phyloP scores from a whole-genome alignment of 2,888 invertebrate species.

The Acrocyrtus sp. region DNA sequence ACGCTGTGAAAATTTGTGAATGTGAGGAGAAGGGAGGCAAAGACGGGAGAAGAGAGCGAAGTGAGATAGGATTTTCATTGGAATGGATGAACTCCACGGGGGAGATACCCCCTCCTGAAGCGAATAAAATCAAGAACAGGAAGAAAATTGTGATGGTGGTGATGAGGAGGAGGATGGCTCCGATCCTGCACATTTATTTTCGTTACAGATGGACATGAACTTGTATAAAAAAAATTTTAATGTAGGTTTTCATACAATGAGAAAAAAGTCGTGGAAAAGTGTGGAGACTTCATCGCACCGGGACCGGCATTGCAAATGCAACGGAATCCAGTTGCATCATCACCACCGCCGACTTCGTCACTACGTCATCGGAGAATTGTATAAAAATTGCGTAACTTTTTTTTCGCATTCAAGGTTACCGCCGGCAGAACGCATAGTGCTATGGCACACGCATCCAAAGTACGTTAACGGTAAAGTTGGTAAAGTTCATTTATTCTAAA shows the following conservation, averaged over 20 bases:
- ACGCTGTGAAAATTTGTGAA: conserved; percentile 43
- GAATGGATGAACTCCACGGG: conserved; percentile 61
- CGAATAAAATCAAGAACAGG: conserved; percentile 64
- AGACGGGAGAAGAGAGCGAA: conserved; percentile 44
- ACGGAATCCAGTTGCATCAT: background rate
- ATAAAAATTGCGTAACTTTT: too few relatives aligned
- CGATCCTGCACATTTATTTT: conserved; percentile 13
- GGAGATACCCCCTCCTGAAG: conserved; percentile 63
- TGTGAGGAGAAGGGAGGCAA: conserved; percentile 27
- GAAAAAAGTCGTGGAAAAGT: too few relatives aligned
- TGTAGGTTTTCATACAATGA: background rate
- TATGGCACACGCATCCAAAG: too few relatives aligned
- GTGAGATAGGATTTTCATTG: conserved; percentile 61
- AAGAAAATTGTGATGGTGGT: conserved; percentile 55
- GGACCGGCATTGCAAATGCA: too few relatives aligned
- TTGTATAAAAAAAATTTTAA: background rate
- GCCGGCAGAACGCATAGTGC: too few relatives aligned
- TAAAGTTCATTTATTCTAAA: too few relatives aligned
- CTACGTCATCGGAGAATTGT: background rate
- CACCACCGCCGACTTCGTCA: background rate
- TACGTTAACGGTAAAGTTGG: too few relatives aligned
- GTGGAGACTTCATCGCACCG: background rate
- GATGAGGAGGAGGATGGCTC: conserved; percentile 12
- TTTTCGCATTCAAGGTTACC: too few relatives aligned
- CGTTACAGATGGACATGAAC: background rate